These are phyloP conservation scores for Plestiodon gilberti DNA, from an alignment of 2,113 vertebrate species.

Conservation along the genomic window DNA sequence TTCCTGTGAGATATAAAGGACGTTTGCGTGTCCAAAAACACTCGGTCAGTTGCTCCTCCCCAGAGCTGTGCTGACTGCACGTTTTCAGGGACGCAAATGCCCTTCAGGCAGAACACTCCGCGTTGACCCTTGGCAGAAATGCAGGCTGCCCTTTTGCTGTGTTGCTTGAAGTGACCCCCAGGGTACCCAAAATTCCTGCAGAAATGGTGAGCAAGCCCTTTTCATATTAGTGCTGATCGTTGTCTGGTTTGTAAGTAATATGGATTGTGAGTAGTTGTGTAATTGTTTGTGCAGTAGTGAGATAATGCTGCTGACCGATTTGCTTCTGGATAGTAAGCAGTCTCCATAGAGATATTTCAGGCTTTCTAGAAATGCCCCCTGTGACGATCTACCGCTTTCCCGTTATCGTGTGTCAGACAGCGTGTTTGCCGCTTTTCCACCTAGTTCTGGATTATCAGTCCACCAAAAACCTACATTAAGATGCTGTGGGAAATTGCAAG, in stretches of 20 bases:
- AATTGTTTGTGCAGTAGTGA: background rate
- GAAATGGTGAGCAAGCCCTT: background rate
- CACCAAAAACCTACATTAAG: rapidly evolving
- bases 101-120: background rate
- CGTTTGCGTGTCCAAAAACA: no score
- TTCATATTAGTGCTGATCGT: no score
- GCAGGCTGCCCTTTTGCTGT: background rate
- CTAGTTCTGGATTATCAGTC: rapidly evolving
- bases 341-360: background rate
- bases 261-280: background rate
- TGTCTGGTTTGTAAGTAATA: background rate
- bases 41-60: no score
- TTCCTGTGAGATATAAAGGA: no score
- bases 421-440: rapidly evolving
- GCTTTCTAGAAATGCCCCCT: rapidly evolving
- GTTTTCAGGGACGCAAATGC: no score
- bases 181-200: background rate
- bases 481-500: rapidly evolving
- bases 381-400: rapidly evolving
- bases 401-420: background rate
- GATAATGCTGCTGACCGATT: background rate
- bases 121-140: background rate
- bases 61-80: no score
- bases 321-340: background rate
- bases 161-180: background rate